phyloP scores from a whole-genome alignment of 35 echinoderm and acorn worm genomes.

The Chiridota heheva region DNA sequence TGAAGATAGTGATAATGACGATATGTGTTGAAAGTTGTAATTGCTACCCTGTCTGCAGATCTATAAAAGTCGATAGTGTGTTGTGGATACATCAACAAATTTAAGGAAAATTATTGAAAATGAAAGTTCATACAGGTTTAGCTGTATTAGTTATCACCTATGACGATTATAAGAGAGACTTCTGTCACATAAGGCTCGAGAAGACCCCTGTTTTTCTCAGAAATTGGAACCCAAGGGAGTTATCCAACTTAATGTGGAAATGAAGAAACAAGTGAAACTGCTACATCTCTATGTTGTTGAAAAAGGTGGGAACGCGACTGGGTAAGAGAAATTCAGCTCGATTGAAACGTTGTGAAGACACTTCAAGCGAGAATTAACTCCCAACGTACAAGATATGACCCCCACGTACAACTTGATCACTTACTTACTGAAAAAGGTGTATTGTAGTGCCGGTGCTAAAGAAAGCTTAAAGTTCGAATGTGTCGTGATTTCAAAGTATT shows the following conservation, averaged over 20 bases:
- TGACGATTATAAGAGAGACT: neutral
- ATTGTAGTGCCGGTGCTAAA: slow-evolving; percentile 51
- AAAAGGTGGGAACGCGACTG: too few relatives aligned
- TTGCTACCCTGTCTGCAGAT: too few relatives aligned
- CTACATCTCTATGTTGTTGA: slow-evolving; percentile 23
- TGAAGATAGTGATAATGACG: too few relatives aligned
- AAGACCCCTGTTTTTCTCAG: neutral
- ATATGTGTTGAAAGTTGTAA: too few relatives aligned
- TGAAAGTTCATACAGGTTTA: slow-evolving; percentile 40
- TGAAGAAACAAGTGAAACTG: slow-evolving; percentile 18
- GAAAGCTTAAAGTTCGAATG: slow-evolving; percentile 25
- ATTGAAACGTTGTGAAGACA: too few relatives aligned
- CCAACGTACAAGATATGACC: too few relatives aligned
- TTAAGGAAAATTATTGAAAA: too few relatives aligned
- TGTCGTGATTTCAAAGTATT: slow-evolving; percentile 55
- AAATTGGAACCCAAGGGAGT: slow-evolving; percentile 43
- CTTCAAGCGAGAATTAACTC: too few relatives aligned
- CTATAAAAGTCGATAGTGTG: too few relatives aligned
- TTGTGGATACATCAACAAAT: too few relatives aligned
- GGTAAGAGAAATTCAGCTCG: too few relatives aligned
- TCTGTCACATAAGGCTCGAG: neutral
- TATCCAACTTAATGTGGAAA: slow-evolving; percentile 21
- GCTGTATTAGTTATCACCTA: neutral
- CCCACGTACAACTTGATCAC: neutral
- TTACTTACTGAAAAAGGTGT: slow-evolving; percentile 31